Evolutionary conservation across 2,888 invertebrate genomes (phyloP), one percentile per base, ranked within the genome.

Genomic region (Patella pellucida): DNA sequence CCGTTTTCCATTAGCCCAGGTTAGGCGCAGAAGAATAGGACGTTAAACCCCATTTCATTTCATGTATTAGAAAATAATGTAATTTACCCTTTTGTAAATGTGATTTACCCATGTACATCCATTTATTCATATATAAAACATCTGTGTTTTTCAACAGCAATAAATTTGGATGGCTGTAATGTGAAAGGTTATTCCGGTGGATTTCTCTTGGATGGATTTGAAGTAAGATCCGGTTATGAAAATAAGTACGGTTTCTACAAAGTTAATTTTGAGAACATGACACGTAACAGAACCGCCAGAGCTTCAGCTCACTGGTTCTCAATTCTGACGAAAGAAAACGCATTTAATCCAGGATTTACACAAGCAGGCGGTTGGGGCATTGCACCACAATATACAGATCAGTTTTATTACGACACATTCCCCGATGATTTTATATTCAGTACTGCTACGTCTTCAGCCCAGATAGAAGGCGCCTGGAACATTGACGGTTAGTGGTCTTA

Each of bases 131-230:
- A 41, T 41, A 41, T 41, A 41, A 41, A 14, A n/a, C 15, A 11
- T 70, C 14, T 15, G 1, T 16, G 52, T 54, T 51, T 1, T 51
- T 27, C 41, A 77, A 52, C 80, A 85, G 85, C 84, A 16, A 82
- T 85, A 19, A 75, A 76, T n/a, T 41, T 79, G 11, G 88, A 88
- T 73, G 87, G 87, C 0, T 86, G 85, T 71, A 86, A 89, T 68
- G 88, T 91, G 11, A 84, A 84, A 27, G 95, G 94, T 0, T 96
- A 95, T 85, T 93, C 94, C 0, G 93, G 94, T 76, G 96, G 95
- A 95, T 94, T 94, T 82, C 91, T 96, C 14, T 92, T 96, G 89
- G 96, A 96, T 85, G 95, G 95, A 87, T 95, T 94, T 89, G 95
- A 96, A 89, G 96, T 96, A 96, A 92, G 92, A 78, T 92, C 93